Percentiles rank a stretch among this genome's conserved stretches.
Conservation (phyloP, 2,797 vertebrate species). For the Chlorospingus semifuscus region DNA sequence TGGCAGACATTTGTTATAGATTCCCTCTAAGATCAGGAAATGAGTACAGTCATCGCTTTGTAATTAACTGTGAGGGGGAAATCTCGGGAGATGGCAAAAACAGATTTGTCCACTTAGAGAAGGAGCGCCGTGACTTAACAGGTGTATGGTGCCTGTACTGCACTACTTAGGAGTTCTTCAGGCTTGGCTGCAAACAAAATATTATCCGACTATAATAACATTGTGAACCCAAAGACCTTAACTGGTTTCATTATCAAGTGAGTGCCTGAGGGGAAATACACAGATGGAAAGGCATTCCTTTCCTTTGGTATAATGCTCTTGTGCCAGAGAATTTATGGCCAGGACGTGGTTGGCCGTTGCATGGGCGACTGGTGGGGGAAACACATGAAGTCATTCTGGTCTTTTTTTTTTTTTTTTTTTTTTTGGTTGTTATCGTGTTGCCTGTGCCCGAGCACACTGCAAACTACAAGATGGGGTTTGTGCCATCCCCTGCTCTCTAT, state of each 20-base stretch:
- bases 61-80: slow-evolving; percentile 59
- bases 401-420: too few species aligned
- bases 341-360: neutral
- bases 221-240: slow-evolving; percentile 66
- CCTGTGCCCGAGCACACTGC: neutral
- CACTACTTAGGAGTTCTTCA: slow-evolving; percentile 52
- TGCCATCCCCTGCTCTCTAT: neutral
- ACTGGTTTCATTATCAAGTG: slow-evolving; percentile 71
- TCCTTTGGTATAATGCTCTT: slow-evolving; percentile 48
- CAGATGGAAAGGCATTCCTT: slow-evolving; percentile 68
- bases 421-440: neutral
- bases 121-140: slow-evolving; percentile 38
- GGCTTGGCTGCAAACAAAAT: slow-evolving; percentile 65
- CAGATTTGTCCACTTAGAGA: slow-evolving; percentile 57
- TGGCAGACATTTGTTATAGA: slow-evolving; percentile 23
- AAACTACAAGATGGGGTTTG: neutral
- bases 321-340: slow-evolving; percentile 54
- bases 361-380: neutral
- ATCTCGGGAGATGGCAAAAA: slow-evolving; percentile 53
- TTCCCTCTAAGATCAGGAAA: slow-evolving; percentile 56
- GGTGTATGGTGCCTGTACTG: slow-evolving; percentile 55
- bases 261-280: slow-evolving; percentile 49
- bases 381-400: neutral
- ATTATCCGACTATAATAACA: slow-evolving; percentile 57
- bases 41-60: slow-evolving; percentile 28